Evolutionary conservation across 1,140 invertebrate genomes (phyloP).

Genomic region (Aethina tumida): DNA sequence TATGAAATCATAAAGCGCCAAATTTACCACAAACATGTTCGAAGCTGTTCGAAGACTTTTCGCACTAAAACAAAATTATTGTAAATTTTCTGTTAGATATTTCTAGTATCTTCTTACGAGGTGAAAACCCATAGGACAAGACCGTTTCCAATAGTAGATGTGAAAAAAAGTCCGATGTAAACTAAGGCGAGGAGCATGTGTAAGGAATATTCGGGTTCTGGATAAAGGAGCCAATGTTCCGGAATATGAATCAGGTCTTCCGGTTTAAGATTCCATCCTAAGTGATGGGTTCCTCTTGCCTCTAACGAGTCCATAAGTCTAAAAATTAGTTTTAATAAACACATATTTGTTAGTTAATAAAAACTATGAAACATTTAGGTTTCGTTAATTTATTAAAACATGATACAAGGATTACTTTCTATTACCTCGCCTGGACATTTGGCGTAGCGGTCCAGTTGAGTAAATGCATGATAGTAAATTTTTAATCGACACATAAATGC

Average conservation of each 20-base stretch:
- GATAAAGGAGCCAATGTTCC: conserved; percentile 71
- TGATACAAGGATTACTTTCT: background rate
- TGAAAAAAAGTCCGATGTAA: conserved; percentile 69
- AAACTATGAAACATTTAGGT: conserved; percentile 1
- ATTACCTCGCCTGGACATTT: conserved; percentile 17
- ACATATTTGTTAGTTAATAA: background rate
- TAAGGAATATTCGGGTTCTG: conserved; percentile 68
- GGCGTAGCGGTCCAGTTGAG: conserved; percentile 18
- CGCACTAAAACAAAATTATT: conserved; percentile 46
- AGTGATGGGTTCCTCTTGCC: conserved; percentile 9
- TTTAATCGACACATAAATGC: background rate
- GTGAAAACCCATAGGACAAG: conserved; percentile 84
- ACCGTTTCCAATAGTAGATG: conserved; percentile 72
- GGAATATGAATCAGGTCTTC: conserved; percentile 68
- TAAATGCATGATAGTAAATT: conserved; percentile 10
- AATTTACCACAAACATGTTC: conserved; percentile 81
- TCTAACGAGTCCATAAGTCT: conserved; percentile 13
- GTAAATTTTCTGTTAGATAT: background rate
- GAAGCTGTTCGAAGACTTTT: conserved; percentile 77
- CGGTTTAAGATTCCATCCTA: conserved; percentile 67
- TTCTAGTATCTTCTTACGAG: conserved; percentile 45
- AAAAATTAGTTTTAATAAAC: background rate
- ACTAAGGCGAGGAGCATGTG: conserved; percentile 74
- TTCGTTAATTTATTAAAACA: background rate
- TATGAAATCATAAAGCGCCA: conserved; percentile 76